These are phyloP conservation scores for Xiphophorus couchianus DNA, from an alignment of 2,113 vertebrate species.

Conservation along the genomic window DNA sequence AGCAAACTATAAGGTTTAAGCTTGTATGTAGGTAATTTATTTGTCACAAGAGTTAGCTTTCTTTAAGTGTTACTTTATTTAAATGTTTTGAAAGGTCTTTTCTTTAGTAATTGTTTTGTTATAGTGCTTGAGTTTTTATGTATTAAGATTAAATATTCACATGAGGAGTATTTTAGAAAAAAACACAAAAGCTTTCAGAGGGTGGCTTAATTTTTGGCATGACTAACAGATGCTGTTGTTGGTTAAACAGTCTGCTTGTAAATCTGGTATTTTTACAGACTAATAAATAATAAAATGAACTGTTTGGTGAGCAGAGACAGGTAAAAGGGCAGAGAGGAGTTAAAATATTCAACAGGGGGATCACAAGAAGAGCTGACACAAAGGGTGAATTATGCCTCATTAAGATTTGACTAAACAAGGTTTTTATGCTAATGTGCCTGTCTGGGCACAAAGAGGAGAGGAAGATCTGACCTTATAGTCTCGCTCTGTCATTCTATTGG, in stretches of 20 bases:
- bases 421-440: slow-evolving; percentile 47
- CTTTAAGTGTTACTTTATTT: too few species aligned
- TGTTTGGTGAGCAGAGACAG: neutral
- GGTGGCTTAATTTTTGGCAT: neutral
- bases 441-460: neutral
- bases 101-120: neutral
- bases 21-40: too few species aligned
- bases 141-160: neutral
- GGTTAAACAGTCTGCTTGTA: neutral
- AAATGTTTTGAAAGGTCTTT: too few species aligned
- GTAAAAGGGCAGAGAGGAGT: slow-evolving; percentile 4
- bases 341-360: neutral
- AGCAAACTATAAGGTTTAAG: too few species aligned
- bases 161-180: neutral
- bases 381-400: slow-evolving; percentile 39
- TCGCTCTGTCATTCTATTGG: neutral
- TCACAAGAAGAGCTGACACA: slow-evolving; percentile 2
- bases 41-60: too few species aligned
- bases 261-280: slow-evolving; percentile 3
- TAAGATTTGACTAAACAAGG: slow-evolving; percentile 27
- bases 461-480: neutral
- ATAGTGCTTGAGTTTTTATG: too few species aligned
- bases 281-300: neutral
- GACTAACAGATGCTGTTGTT: neutral
- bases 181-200: neutral